Percentiles rank a stretch among this genome's conserved stretches.
Evolutionary conservation across 1,140 invertebrate species (phyloP).

Genomic region (Drosophila ficusphila): DNA sequence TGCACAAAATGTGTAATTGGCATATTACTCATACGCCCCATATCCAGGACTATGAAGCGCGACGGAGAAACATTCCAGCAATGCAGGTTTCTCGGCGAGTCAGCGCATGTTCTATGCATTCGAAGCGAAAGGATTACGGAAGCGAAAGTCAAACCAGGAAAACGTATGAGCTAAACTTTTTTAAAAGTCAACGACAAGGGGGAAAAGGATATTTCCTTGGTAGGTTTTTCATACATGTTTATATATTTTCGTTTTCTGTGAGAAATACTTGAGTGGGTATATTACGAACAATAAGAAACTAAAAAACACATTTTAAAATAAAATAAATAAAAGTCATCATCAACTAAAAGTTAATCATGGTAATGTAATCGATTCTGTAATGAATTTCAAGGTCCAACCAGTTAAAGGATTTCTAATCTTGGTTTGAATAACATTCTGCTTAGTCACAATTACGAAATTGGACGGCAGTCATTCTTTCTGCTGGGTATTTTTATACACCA

Average conservation of each 20-base stretch:
- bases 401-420: too few species aligned
- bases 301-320: too few species aligned
- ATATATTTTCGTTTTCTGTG: not conserved
- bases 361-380: too few species aligned
- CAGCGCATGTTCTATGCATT: not conserved
- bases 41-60: not conserved
- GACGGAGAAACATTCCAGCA: not conserved
- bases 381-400: too few species aligned
- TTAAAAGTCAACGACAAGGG: not conserved
- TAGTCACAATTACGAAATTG: not conserved
- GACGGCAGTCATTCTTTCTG: not conserved
- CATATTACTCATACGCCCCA: slow-evolving; percentile 50
- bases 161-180: not conserved
- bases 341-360: too few species aligned
- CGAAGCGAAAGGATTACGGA: slow-evolving; percentile 5
- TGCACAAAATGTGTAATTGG: slow-evolving; percentile 46
- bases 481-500: not conserved
- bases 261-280: too few species aligned
- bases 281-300: too few species aligned
- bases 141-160: slow-evolving; percentile 15
- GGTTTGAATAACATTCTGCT: not conserved
- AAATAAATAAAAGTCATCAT: too few species aligned
- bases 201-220: not conserved
- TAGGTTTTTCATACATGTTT: not conserved
- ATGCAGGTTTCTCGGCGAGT: not conserved